phyloP scores from a whole-genome alignment of 2,888 invertebrate genomes.

The Dryococelus australis region DNA sequence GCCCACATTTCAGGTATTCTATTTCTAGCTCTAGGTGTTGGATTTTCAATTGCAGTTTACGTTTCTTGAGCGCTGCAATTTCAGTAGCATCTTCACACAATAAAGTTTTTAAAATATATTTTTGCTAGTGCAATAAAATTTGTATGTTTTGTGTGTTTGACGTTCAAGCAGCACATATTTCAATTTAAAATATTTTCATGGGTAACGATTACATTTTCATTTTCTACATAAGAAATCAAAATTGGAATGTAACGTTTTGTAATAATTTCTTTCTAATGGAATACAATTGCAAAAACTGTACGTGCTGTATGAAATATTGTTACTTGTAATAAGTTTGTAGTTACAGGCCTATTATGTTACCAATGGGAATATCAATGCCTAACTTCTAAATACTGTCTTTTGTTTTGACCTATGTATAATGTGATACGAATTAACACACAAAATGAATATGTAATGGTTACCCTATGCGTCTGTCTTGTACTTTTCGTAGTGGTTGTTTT shows the following conservation, averaged over 20 bases:
- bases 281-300: background rate
- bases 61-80: background rate
- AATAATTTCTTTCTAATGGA: background rate
- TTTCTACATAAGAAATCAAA: background rate
- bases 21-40: background rate
- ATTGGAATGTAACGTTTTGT: background rate
- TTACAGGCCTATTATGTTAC: background rate
- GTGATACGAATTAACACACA: background rate
- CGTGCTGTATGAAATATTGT: background rate
- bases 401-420: background rate
- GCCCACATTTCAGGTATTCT: background rate
- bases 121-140: background rate
- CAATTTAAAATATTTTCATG: background rate
- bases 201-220: background rate
- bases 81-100: background rate
- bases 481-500: background rate
- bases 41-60: background rate
- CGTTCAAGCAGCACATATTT: background rate
- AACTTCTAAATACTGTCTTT: background rate
- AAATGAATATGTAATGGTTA: background rate
- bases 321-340: background rate
- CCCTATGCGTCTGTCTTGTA: background rate
- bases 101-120: background rate
- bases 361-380: background rate
- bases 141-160: background rate